Percentiles rank a stretch among this genome's conserved stretches.
These are phyloP conservation scores for Eulemur macaco DNA, from an alignment of 2,113 vertebrate genomes.

Conservation along the genomic window DNA sequence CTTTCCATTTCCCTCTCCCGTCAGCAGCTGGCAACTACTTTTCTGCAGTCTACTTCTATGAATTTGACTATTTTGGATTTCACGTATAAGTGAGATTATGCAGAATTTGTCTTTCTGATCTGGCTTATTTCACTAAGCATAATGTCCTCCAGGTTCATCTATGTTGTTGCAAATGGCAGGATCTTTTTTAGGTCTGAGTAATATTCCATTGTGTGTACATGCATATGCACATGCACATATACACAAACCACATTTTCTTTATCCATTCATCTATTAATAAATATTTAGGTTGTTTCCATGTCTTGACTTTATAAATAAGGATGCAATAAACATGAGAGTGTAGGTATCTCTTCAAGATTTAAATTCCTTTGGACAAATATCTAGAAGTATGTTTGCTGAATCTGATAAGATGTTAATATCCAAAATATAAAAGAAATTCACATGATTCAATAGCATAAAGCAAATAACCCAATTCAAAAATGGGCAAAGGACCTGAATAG, in stretches of 20 bases:
- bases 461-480: neutral
- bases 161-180: neutral
- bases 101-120: neutral
- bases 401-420: neutral
- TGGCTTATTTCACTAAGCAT: neutral
- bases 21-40: neutral
- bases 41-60: neutral
- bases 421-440: neutral
- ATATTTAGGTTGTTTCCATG: neutral
- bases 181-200: neutral
- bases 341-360: neutral
- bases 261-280: neutral
- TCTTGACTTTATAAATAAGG: neutral
- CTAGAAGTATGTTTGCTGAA: neutral
- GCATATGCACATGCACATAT: neutral
- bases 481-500: neutral
- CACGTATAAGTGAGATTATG: neutral
- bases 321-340: neutral
- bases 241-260: neutral
- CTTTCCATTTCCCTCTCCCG: neutral
- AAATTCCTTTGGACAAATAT: neutral
- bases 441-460: neutral
- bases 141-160: neutral
- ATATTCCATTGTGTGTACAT: neutral
- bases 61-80: neutral